These are phyloP conservation scores for Strongylocentrotus purpuratus DNA, from an alignment of 35 echinoderm and acorn worm species.

Conservation along the genomic window DNA sequence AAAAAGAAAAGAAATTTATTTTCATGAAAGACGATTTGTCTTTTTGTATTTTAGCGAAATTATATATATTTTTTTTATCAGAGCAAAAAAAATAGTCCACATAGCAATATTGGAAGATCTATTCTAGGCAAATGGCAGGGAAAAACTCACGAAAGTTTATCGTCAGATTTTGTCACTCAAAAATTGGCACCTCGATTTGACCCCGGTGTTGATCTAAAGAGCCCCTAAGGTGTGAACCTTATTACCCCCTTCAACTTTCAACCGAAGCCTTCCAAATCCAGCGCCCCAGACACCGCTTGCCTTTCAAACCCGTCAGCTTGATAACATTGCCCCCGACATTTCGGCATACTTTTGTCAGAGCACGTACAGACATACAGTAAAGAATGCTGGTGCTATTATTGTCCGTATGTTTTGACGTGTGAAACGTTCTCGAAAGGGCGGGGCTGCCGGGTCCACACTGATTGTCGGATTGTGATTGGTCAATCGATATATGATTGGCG, in stretches of 20 bases:
- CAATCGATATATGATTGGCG: background rate
- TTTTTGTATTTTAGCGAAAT: too few relatives aligned
- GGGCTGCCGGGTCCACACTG: background rate
- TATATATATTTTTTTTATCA: too few relatives aligned
- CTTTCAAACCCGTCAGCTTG: slow-evolving; percentile 36
- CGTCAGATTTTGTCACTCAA: slow-evolving; percentile 40
- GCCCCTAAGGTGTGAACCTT: slow-evolving; percentile 37
- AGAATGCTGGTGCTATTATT: background rate
- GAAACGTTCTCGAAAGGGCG: slow-evolving; percentile 1
- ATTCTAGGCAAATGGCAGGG: background rate
- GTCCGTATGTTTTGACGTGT: slow-evolving; percentile 25
- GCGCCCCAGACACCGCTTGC: background rate
- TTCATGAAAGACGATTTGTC: too few relatives aligned
- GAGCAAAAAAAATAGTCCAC: too few relatives aligned
- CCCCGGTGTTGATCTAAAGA: slow-evolving; percentile 43
- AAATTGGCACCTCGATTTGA: slow-evolving; percentile 40
- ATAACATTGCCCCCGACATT: slow-evolving; percentile 34
- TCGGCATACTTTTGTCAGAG: slow-evolving; percentile 36
- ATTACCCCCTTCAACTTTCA: slow-evolving; percentile 28
- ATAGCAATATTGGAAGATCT: too few relatives aligned
- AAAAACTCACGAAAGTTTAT: slow-evolving; percentile 7
- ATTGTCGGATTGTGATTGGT: background rate
- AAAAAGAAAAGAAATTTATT: too few relatives aligned
- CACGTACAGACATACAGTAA: background rate
- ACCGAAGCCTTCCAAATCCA: slow-evolving; percentile 9